Percentiles rank a stretch among this genome's conserved stretches.
Conservation (phyloP, 2,797 vertebrate species). For the Presbytis comata region DNA sequence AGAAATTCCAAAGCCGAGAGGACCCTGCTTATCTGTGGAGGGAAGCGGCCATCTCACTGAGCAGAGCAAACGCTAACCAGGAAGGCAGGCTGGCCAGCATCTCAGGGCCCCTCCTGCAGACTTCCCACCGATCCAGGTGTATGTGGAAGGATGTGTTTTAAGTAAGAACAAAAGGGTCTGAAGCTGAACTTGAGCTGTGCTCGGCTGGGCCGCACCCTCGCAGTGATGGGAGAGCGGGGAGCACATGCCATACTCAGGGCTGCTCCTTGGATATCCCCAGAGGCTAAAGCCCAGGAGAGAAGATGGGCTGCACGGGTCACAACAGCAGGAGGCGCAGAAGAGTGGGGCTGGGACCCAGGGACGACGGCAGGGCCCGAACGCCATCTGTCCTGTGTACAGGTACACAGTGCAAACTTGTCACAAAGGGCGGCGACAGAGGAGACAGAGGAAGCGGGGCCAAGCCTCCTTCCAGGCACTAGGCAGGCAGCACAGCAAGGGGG, state of each 20-base stretch:
- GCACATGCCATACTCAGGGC: background rate
- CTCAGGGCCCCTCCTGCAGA: fast-evolving
- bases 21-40: background rate
- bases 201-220: fast-evolving
- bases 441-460: fast-evolving
- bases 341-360: background rate
- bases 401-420: background rate
- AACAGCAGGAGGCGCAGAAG: background rate
- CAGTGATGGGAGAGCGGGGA: too few species aligned
- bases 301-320: fast-evolving
- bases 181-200: background rate
- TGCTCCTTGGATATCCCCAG: background rate
- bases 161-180: background rate
- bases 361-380: background rate
- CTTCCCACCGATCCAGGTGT: background rate
- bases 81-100: background rate
- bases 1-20: slow-evolving; percentile 57
- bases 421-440: too few species aligned
- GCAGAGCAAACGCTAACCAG: background rate
- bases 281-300: background rate
- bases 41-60: background rate
- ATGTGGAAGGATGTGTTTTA: background rate
- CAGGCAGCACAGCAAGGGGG: background rate
- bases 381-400: background rate
- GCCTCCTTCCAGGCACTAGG: too few species aligned